These are phyloP conservation scores for Elanus axillaris DNA, from an alignment of 2,113 vertebrate species.

Conservation along the genomic window DNA sequence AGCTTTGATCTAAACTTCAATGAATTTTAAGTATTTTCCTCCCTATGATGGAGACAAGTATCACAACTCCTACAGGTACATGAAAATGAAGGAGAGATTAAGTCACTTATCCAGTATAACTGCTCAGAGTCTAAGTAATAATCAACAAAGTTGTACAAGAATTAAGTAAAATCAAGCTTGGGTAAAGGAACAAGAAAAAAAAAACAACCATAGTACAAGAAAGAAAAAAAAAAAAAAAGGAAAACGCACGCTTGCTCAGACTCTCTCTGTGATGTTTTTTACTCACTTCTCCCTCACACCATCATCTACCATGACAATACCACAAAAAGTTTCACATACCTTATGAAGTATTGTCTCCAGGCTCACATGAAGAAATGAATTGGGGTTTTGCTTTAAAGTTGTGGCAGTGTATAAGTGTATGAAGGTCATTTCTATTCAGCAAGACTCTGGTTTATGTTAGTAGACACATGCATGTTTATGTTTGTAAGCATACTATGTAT, in stretches of 20 bases:
- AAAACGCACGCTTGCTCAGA: neutral
- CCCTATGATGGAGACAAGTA: neutral
- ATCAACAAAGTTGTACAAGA: neutral
- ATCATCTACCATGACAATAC: neutral
- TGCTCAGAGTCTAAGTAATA: neutral
- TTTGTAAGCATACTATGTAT: neutral
- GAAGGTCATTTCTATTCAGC: neutral
- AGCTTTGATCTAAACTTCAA: neutral
- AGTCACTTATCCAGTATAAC: neutral
- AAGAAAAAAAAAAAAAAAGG: neutral
- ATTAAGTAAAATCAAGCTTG: neutral
- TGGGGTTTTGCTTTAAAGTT: neutral
- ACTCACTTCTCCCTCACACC: neutral
- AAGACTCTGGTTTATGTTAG: neutral
- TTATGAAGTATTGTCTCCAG: neutral
- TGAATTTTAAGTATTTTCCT: neutral
- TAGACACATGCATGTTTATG: neutral
- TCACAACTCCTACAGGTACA: neutral
- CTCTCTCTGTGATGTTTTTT: neutral
- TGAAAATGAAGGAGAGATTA: neutral
- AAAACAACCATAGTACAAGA: accelerated
- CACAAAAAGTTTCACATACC: neutral
- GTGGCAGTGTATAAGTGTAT: neutral
- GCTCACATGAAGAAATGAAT: neutral
- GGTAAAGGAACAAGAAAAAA: neutral